Conservation (phyloP, 2,888 invertebrate genomes). For the Hirtodrosophila confusa region DNA sequence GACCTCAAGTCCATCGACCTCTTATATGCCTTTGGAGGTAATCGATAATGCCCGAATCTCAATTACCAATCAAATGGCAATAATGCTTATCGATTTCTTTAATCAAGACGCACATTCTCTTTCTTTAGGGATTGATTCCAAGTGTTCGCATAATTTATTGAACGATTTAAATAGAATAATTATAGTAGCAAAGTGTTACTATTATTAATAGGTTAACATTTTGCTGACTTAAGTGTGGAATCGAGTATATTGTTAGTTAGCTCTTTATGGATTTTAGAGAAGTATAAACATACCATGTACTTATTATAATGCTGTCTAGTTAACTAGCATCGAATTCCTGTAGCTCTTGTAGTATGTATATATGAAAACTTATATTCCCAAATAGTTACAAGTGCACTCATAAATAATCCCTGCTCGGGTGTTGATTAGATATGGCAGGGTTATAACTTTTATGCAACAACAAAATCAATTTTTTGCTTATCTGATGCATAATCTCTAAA, state of each 20-base stretch:
- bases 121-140: conserved; percentile 6
- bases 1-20: conserved; percentile 23
- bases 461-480: conserved; percentile 36
- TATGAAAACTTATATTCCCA: background rate
- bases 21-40: conserved; percentile 46
- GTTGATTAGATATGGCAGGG: conserved; percentile 42
- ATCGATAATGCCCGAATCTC: conserved; percentile 24
- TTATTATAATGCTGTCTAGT: too few species aligned
- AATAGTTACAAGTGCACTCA: conserved; percentile 14
- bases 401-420: conserved; percentile 32
- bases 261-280: too few species aligned
- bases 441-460: conserved; percentile 50
- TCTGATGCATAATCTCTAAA: conserved; percentile 57
- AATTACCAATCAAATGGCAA: conserved; percentile 32
- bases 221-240: too few species aligned
- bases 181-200: background rate
- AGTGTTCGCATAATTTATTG: conserved; percentile 37
- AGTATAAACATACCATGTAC: background rate
- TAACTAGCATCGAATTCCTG: background rate
- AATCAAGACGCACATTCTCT: background rate
- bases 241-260: too few species aligned
- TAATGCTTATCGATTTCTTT: conserved; percentile 40
- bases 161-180: conserved; percentile 7
- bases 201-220: too few species aligned
- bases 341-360: background rate